Percentiles rank a stretch among this genome's conserved stretches.
Conservation (phyloP, 1,140 invertebrate species). For the Calosoma granatense region DNA sequence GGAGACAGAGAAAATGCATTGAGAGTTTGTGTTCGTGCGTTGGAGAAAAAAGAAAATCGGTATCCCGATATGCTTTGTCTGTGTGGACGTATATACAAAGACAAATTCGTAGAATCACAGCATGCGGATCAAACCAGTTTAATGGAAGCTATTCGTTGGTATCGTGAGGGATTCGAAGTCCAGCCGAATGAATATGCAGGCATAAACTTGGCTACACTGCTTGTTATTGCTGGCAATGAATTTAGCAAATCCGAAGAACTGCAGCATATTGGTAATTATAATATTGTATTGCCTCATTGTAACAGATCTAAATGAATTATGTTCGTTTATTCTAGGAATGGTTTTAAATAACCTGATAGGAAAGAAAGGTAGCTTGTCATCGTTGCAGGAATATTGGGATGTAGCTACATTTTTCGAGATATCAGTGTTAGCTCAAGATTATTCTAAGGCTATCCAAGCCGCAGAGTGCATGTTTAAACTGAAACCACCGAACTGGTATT, state of each 20-base stretch:
- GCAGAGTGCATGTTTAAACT: constrained; percentile 98
- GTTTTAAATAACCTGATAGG: constrained; percentile 96
- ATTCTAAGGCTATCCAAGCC: constrained; percentile 93
- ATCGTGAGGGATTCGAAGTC: constrained; percentile 93
- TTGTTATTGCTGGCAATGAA: constrained; percentile 96
- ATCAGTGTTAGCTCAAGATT: constrained; percentile 94
- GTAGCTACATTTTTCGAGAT: constrained; percentile 99
- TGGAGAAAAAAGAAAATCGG: constrained; percentile 87
- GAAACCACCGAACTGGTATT: constrained; percentile 97
- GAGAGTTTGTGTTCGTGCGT: constrained; percentile 78
- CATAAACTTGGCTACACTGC: constrained; percentile 94
- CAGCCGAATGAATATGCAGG: constrained; percentile 98
- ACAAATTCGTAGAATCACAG: constrained; percentile 94
- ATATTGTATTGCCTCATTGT: constrained; percentile 12
- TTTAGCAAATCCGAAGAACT: constrained; percentile 85
- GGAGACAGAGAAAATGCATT: constrained; percentile 93
- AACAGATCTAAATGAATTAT: not conserved
- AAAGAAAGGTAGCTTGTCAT: constrained; percentile 89
- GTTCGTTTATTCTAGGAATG: constrained; percentile 53
- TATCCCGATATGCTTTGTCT: constrained; percentile 97
- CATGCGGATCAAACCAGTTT: constrained; percentile 84
- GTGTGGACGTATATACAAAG: constrained; percentile 97
- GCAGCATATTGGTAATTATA: constrained; percentile 64
- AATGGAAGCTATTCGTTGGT: constrained; percentile 93
- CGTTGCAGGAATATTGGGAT: constrained; percentile 97